These are phyloP conservation scores for Caiman crocodilus DNA, from an alignment of 2,797 vertebrate species.

Conservation along the genomic window DNA sequence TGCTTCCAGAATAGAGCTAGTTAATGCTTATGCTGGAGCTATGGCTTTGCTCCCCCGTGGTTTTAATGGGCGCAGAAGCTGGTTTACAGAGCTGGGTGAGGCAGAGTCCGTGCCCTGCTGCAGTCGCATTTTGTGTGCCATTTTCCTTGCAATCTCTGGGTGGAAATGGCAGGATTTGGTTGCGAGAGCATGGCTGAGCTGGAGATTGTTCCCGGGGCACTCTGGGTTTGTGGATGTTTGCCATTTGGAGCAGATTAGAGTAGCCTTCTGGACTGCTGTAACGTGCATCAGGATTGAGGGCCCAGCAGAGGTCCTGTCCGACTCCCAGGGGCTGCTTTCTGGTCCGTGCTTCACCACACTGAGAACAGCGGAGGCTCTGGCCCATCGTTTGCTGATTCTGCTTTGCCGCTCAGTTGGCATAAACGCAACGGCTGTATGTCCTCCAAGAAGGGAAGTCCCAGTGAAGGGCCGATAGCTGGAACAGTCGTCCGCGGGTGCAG, in stretches of 20 bases:
- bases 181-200: rapidly evolving
- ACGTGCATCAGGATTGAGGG: background rate
- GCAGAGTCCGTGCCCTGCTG: rapidly evolving
- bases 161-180: background rate
- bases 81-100: background rate
- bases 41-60: rapidly evolving
- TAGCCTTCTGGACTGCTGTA: background rate
- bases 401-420: conserved; percentile 17
- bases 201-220: rapidly evolving
- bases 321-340: background rate
- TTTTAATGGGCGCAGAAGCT: rapidly evolving
- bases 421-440: rapidly evolving
- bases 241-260: background rate
- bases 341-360: background rate
- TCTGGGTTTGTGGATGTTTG: rapidly evolving
- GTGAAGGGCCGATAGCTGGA: background rate
- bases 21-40: background rate
- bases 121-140: rapidly evolving
- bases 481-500: background rate
- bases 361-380: background rate
- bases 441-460: conserved; percentile 3
- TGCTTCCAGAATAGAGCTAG: background rate
- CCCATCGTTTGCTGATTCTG: background rate
- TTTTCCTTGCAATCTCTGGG: rapidly evolving
- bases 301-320: background rate